Conservation (phyloP, 2,113 vertebrate species). For the Cyprinodon brontotheroides region DNA sequence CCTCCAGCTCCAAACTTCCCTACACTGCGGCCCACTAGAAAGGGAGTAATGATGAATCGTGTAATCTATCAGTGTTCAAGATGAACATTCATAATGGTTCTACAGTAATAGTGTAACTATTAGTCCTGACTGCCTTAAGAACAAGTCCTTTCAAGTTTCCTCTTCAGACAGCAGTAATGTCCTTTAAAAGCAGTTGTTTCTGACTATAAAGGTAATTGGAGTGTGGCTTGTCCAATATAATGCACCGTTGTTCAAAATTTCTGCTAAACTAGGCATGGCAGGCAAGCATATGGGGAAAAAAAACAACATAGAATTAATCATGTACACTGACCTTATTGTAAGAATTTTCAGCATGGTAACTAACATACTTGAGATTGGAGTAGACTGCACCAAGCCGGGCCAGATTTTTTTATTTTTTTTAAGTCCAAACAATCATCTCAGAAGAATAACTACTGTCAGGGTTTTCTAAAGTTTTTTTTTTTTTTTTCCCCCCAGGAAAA, state of each 20-base stretch:
- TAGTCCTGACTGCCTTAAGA: constrained; percentile 50
- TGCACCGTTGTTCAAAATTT: not conserved
- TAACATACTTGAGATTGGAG: too few species aligned
- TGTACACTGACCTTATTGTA: too few species aligned
- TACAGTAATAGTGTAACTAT: constrained; percentile 41
- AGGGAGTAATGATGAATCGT: constrained; percentile 45
- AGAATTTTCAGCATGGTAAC: too few species aligned
- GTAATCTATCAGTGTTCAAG: constrained; percentile 58
- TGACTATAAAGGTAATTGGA: constrained; percentile 41
- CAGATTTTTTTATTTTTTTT: too few species aligned
- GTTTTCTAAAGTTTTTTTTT: too few species aligned
- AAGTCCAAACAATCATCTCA: too few species aligned
- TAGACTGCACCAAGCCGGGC: too few species aligned
- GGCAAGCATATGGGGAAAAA: not conserved
- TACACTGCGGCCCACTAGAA: constrained; percentile 27
- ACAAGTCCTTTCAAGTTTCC: constrained; percentile 41
- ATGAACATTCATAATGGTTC: constrained; percentile 51
- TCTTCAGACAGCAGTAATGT: constrained; percentile 50
- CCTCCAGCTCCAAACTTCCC: constrained; percentile 37
- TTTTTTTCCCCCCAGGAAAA: too few species aligned
- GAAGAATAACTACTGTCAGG: too few species aligned
- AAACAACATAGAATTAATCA: too few species aligned
- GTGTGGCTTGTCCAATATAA: constrained; percentile 47
- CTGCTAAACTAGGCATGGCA: not conserved
- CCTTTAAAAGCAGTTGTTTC: constrained; percentile 19